Evolutionary conservation across 2,113 vertebrate genomes (phyloP), one percentile per base, ranked within the genome.

Genomic region (Romanogobio albipinnatus): DNA sequence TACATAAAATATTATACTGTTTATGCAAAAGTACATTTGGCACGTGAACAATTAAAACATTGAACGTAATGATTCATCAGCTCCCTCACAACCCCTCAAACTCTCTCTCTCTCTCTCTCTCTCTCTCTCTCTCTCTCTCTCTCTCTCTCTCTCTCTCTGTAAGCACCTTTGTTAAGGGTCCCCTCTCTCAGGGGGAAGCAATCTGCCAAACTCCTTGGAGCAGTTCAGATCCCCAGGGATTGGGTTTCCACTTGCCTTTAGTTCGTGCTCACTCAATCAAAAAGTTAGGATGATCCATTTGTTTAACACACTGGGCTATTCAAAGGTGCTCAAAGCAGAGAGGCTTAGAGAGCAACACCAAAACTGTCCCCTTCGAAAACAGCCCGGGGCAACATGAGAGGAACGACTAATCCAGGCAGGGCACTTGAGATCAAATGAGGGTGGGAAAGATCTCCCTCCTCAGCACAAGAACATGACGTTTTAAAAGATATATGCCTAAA

Each of bases 231-330:
- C 91, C 90, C 92, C 90, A 89, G 85, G 91, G 93, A 93, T 94
- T 94, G 91, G 92, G 93, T 94, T 94, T 94, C 94, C 91, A 92
- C 92, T 93, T 92, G 89, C 92, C 94, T 93, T 94, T 94, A 94
- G 94, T 94, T 92, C 92, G 91, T 94, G 93, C 90, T 94, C 93
- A 94, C 92, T 94, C 93, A 94, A 94, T 95, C 94, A 93, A 93
- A 93, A 89, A 93, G 93, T 94, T 94, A 95, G 94, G 93, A 94
- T 93, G 93, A 94, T 94, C 94, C 92, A 94, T 95, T 94, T 94
- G 93, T 94, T 95, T 92, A 94, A 95, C 94, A 95, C 94, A 94
- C 93, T 92, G 92, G 89, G 85, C 92, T 90, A 93, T 95, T 94
- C 92, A 94, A 91, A 76, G 86, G 90, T 91, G 80, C 93, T 94